Percentiles rank a stretch among this genome's conserved stretches.
These are phyloP conservation scores for Falco biarmicus DNA, from an alignment of 2,797 vertebrate genomes.

Conservation along the genomic window DNA sequence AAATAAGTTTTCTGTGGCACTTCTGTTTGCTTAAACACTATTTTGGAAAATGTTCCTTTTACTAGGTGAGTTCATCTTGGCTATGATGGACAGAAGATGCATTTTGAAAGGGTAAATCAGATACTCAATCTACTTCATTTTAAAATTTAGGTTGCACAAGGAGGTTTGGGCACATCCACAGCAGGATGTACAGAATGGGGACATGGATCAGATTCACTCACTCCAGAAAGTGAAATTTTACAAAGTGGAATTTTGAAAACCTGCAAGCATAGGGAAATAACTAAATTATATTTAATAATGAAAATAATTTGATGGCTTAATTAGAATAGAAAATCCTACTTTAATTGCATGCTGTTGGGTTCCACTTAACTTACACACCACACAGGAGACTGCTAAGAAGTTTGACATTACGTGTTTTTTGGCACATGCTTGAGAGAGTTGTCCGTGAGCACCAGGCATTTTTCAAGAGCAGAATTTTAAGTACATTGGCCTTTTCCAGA, in stretches of 20 bases:
- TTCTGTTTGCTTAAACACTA: background rate
- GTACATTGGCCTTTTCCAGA: background rate
- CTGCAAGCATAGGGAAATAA: background rate
- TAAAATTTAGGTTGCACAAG: background rate
- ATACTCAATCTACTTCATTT: background rate
- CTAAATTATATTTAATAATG: background rate
- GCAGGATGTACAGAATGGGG: background rate
- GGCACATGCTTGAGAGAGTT: background rate
- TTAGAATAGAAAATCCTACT: background rate
- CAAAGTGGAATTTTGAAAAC: background rate
- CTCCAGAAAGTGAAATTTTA: background rate
- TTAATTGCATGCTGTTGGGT: background rate
- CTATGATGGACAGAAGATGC: background rate
- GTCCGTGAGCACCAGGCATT: conserved; percentile 1
- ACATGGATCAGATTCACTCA: background rate
- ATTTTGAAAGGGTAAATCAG: background rate
- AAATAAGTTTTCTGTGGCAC: background rate
- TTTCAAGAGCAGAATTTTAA: conserved; percentile 55
- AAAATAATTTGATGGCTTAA: background rate
- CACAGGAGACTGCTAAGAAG: background rate
- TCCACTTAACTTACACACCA: background rate
- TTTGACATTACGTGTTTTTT: background rate
- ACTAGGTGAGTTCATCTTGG: background rate
- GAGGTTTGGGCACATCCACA: background rate
- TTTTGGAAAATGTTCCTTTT: background rate